phyloP scores from a whole-genome alignment of 1,140 invertebrate species.

The Drosophila seguyi region DNA sequence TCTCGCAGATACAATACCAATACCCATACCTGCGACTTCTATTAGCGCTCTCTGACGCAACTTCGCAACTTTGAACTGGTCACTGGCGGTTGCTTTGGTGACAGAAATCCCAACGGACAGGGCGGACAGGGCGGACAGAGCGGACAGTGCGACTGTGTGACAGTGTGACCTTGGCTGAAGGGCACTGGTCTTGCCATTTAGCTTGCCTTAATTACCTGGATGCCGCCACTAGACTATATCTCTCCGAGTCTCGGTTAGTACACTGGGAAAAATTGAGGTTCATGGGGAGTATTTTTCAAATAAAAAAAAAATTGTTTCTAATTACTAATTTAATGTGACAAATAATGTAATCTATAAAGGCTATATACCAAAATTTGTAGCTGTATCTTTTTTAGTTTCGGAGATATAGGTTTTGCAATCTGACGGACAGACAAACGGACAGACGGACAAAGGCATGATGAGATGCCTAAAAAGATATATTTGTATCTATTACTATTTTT shows the following conservation, averaged over 20 bases:
- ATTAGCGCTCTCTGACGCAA: slow-evolving; percentile 61
- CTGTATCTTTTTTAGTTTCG: background rate
- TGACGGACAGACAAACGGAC: too few relatives aligned
- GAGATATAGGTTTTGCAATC: background rate
- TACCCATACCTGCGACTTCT: slow-evolving; percentile 43
- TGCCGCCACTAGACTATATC: slow-evolving; percentile 25
- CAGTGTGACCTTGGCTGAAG: slow-evolving; percentile 73
- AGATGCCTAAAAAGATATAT: too few relatives aligned
- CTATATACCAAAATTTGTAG: background rate
- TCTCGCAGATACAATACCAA: slow-evolving; percentile 19
- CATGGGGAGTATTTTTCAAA: too few relatives aligned
- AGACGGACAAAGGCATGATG: too few relatives aligned
- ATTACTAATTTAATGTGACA: too few relatives aligned
- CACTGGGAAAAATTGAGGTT: background rate
- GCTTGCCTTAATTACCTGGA: slow-evolving; percentile 63
- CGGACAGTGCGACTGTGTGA: slow-evolving; percentile 9
- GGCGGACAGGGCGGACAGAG: background rate
- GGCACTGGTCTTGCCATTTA: slow-evolving; percentile 73
- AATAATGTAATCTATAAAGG: background rate
- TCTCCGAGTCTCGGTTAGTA: slow-evolving; percentile 9
- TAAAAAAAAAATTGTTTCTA: too few relatives aligned
- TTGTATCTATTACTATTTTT: too few relatives aligned
- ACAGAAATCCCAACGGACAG: slow-evolving; percentile 32
- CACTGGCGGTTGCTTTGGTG: slow-evolving; percentile 30
- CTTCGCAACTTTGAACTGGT: slow-evolving; percentile 67